Evolutionary conservation across 2,888 invertebrate genomes (phyloP).

Genomic region (Euclidia mi): DNA sequence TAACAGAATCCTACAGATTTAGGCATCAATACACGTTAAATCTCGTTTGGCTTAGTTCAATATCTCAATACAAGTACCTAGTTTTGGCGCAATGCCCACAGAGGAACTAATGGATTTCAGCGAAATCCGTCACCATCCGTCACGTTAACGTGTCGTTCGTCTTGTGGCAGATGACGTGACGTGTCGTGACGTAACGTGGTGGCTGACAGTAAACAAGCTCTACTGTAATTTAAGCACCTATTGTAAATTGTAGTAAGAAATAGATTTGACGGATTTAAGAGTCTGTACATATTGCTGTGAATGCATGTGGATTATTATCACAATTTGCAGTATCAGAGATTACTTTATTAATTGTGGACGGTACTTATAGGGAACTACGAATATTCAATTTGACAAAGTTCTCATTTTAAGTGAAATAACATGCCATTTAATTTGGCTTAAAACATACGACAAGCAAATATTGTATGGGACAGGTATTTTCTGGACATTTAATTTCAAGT

Average conservation of each 20-base stretch:
- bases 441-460: too few species aligned
- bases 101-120: constrained; percentile 62
- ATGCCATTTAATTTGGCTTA: too few species aligned
- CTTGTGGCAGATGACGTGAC: constrained; percentile 31
- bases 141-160: constrained; percentile 57
- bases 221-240: constrained; percentile 17
- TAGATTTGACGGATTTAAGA: constrained; percentile 8
- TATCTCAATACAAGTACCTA: constrained; percentile 64
- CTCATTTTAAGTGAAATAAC: too few species aligned
- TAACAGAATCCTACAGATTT: constrained; percentile 30
- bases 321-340: too few species aligned
- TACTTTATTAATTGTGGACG: too few species aligned
- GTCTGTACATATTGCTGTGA: not conserved
- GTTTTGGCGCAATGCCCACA: constrained; percentile 40
- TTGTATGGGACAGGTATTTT: too few species aligned
- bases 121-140: too few species aligned
- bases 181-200: constrained; percentile 41
- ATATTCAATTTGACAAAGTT: too few species aligned
- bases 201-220: constrained; percentile 38
- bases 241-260: constrained; percentile 12
- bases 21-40: constrained; percentile 53
- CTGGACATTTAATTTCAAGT: too few species aligned
- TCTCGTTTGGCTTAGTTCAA: constrained; percentile 54
- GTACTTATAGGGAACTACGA: too few species aligned
- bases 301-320: too few species aligned